Conservation (phyloP, 2,888 invertebrate species). For the Philonicus albiceps region DNA sequence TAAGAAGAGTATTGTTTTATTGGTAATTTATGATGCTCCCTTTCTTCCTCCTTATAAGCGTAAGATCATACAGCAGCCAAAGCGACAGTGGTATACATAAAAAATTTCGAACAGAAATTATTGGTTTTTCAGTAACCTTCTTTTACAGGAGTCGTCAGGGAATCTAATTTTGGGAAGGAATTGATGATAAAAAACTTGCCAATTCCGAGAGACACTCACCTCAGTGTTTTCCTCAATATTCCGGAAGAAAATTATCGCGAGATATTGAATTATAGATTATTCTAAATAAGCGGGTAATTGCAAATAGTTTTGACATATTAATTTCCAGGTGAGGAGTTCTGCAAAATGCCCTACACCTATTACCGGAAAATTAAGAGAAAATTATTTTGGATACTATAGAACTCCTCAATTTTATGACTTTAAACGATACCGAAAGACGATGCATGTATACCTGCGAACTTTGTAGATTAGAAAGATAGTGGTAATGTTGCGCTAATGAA, state of each 20-base stretch:
- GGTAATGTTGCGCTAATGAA: background rate
- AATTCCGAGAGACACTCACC: background rate
- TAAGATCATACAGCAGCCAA: background rate
- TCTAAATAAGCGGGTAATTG: constrained; percentile 39
- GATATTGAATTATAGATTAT: constrained; percentile 45
- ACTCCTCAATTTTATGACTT: constrained; percentile 45
- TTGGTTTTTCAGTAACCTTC: background rate
- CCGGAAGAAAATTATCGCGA: background rate
- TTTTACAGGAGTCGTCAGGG: constrained; percentile 23
- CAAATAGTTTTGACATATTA: constrained; percentile 49
- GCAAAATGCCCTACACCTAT: constrained; percentile 42
- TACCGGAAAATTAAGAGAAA: constrained; percentile 45
- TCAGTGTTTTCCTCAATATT: constrained; percentile 44
- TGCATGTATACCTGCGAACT: background rate
- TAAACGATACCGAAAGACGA: background rate
- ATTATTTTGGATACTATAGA: constrained; percentile 45
- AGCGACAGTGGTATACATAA: background rate
- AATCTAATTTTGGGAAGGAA: constrained; percentile 31
- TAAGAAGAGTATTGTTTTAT: background rate
- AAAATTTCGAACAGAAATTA: too few species aligned
- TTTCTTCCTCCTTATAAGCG: background rate
- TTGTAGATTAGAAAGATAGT: constrained; percentile 7
- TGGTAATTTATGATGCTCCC: constrained; percentile 3
- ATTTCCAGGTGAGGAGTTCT: constrained; percentile 47
- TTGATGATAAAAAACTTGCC: background rate